Evolutionary conservation across 2,113 vertebrate species (phyloP).

Genomic region (Myiopsitta monachus): DNA sequence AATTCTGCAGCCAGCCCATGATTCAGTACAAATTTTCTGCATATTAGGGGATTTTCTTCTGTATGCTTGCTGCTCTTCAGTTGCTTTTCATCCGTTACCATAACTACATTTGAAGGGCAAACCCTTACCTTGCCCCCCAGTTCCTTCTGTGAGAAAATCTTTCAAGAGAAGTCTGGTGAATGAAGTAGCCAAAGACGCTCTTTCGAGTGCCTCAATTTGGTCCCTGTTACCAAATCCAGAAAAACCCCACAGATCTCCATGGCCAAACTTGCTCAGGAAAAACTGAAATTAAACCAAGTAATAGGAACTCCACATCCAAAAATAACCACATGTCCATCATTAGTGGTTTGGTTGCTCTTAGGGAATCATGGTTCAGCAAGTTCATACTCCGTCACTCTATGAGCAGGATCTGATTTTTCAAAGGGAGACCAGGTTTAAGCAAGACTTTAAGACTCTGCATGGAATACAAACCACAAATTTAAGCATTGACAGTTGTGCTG

Average conservation of each 20-base stretch:
- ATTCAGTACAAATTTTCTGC: not conserved
- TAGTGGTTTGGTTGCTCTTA: not conserved
- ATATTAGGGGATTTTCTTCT: not conserved
- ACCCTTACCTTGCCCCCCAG: not conserved
- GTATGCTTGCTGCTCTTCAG: not conserved
- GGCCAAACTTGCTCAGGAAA: not conserved
- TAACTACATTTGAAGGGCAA: not conserved
- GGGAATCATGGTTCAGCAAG: not conserved
- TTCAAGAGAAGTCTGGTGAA: not conserved
- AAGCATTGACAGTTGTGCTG: not conserved
- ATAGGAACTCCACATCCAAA: not conserved
- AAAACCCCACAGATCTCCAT: not conserved
- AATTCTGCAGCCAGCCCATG: not conserved
- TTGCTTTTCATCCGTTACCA: not conserved
- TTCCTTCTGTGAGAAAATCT: not conserved
- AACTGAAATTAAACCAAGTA: not conserved
- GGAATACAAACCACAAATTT: not conserved
- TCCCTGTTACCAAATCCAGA: not conserved
- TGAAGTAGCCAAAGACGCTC: not conserved
- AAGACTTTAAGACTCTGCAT: not conserved
- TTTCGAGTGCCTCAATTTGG: not conserved
- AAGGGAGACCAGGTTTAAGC: not conserved
- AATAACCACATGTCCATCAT: not conserved
- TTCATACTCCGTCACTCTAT: rapidly evolving
- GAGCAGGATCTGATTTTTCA: not conserved